Percentiles rank a stretch among this genome's conserved stretches.
phyloP scores from a whole-genome alignment of 2,797 vertebrate species.

The Aselliscus stoliczkanus region DNA sequence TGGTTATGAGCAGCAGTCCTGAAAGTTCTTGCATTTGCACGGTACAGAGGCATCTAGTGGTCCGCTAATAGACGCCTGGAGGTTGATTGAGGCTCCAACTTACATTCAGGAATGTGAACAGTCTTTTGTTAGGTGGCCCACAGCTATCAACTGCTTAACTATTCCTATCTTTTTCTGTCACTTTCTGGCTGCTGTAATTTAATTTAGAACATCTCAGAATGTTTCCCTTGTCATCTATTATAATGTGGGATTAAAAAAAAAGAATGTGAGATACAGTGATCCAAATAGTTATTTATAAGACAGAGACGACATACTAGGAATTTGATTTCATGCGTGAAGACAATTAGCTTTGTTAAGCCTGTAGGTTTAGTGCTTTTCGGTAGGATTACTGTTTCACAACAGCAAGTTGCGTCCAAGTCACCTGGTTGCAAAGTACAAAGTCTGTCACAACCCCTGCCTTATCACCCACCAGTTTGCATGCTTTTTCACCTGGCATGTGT shows the following conservation, averaged over 20 bases:
- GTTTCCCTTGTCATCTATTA: neutral
- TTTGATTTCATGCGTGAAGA: constrained; percentile 1
- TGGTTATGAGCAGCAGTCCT: neutral
- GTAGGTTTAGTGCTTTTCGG: neutral
- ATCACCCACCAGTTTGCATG: neutral
- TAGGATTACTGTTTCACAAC: neutral
- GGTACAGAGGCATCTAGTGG: neutral
- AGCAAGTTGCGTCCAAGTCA: neutral
- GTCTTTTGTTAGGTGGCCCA: neutral
- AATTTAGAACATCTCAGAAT: neutral
- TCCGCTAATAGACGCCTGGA: neutral
- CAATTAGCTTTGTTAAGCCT: neutral
- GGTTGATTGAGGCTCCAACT: neutral
- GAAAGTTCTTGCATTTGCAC: neutral
- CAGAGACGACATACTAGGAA: constrained; percentile 2
- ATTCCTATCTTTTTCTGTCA: neutral
- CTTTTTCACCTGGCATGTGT: neutral
- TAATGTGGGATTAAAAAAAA: neutral
- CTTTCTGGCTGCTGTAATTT: neutral
- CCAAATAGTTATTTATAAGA: constrained; percentile 2
- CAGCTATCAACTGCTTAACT: neutral
- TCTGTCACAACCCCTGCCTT: neutral
- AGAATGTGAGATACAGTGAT: neutral
- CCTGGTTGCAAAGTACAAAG: constrained; percentile 15
- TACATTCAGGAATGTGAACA: neutral